Conservation (phyloP, 2,113 vertebrate species). For the Excalfactoria chinensis region DNA sequence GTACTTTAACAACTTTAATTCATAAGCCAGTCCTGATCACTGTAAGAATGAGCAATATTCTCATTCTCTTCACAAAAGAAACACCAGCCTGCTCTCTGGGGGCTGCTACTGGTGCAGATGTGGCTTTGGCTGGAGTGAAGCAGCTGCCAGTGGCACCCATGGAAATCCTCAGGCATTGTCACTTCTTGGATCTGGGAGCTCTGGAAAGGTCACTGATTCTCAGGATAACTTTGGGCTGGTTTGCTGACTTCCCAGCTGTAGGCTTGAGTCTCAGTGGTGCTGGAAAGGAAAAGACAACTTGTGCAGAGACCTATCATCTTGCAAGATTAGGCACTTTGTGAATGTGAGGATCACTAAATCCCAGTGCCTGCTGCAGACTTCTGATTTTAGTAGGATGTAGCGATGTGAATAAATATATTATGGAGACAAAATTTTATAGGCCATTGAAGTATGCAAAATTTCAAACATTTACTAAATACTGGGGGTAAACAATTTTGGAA, state of each 20-base stretch:
- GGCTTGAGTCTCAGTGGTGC: not conserved
- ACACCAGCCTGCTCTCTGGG: not conserved
- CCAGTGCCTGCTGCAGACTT: not conserved
- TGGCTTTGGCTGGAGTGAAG: not conserved
- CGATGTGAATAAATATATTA: not conserved
- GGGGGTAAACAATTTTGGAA: not conserved
- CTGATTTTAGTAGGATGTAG: not conserved
- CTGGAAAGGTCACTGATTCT: not conserved
- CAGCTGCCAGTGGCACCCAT: rapidly evolving
- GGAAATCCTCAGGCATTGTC: not conserved
- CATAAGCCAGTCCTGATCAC: not conserved
- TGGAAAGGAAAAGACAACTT: not conserved
- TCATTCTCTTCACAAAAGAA: not conserved
- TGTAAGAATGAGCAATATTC: not conserved
- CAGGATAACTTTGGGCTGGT: not conserved
- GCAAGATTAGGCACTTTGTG: not conserved
- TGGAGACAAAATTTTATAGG: not conserved
- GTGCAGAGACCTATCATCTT: not conserved
- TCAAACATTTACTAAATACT: not conserved
- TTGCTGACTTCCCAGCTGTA: not conserved
- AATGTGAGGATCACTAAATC: not conserved
- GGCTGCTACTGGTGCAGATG: rapidly evolving
- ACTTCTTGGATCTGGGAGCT: not conserved
- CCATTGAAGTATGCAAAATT: not conserved
- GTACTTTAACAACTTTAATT: not conserved